Evolutionary conservation across 2,113 vertebrate species (phyloP).

Genomic region (Oplegnathus fasciatus): DNA sequence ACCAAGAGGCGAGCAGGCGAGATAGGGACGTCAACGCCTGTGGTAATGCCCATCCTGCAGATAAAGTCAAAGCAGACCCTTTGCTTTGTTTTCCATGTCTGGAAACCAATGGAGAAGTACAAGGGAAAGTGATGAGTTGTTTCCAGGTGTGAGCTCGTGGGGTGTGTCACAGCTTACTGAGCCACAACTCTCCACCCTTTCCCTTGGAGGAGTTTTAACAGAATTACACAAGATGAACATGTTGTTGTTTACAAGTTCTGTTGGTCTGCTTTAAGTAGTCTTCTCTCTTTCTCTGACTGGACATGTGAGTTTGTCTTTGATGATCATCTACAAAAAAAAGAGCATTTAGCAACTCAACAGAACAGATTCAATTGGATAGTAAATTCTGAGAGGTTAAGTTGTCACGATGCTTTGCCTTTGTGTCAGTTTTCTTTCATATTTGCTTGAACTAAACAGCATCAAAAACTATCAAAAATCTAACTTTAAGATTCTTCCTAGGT

Average conservation of each 20-base stretch:
- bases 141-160: conserved; percentile 70
- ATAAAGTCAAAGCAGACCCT: conserved; percentile 65
- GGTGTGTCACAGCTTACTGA: conserved; percentile 38
- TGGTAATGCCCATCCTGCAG: conserved; percentile 79
- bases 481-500: background rate
- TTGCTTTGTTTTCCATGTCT: conserved; percentile 71
- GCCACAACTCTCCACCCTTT: conserved; percentile 41
- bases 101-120: conserved; percentile 2
- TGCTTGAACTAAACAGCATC: background rate
- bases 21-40: conserved; percentile 74
- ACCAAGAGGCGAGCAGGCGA: conserved; percentile 33
- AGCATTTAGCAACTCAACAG: background rate
- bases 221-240: background rate
- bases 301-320: conserved; percentile 25
- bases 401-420: background rate
- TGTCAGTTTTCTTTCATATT: background rate
- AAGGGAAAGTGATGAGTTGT: conserved; percentile 64
- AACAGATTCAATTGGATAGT: background rate
- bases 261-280: background rate
- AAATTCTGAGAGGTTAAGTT: background rate
- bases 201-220: conserved; percentile 16
- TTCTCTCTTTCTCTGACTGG: background rate
- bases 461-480: background rate
- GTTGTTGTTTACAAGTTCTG: background rate
- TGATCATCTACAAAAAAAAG: background rate